Base-by-base conservation (phyloP, 64 coral and sea anemone species). In the Cladopsammia gracilis region DNA sequence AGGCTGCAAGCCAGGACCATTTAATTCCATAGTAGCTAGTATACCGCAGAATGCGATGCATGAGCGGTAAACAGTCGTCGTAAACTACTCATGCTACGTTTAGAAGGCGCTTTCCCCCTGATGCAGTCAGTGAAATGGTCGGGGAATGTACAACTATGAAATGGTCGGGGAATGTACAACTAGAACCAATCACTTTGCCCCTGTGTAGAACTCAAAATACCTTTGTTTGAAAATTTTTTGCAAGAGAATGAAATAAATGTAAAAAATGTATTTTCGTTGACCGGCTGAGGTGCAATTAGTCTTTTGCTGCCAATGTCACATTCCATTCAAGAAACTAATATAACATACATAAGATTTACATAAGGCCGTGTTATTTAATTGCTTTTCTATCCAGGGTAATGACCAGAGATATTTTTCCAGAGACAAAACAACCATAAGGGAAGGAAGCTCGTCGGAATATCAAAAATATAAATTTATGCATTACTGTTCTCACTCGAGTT, bases 281-380 rank as follows among this genome's bases (percentile, higher is more conserved):
- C 12, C 53, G 7, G 16, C 15, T 19, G 42, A 62, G 7, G 47
- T 47, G 42, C 19, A 15, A 82, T 82, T 64, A 82, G 58, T 47
- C 34, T 62, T 82, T 82, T 62, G 4, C 34, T 62, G 42, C 19
- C 42, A 62, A 64, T 65, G 58, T 20, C 59, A 64, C 78, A 45
- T 64, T 82, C 57, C 78, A 64, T 25, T 52, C 75, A 18, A 53
- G 50, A 2, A n/a, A 52, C 48, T 77, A 18, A 23, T 23, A 48
- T 82, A 20, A 64, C 3, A 46, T 19, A 72, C 70, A 12, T 44
- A 72, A 15, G 42, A 64, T 13, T 77, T 60, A 59, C 24, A 22
- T 64, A 45, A 47, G 78, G 43, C 10, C 34, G 16, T n/a, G 42
- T 42, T 47, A 82, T 82, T 82, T 64, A 82, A 82, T 82, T 82